phyloP scores from a whole-genome alignment of 2,113 vertebrate genomes.

The Enhydra lutris region DNA sequence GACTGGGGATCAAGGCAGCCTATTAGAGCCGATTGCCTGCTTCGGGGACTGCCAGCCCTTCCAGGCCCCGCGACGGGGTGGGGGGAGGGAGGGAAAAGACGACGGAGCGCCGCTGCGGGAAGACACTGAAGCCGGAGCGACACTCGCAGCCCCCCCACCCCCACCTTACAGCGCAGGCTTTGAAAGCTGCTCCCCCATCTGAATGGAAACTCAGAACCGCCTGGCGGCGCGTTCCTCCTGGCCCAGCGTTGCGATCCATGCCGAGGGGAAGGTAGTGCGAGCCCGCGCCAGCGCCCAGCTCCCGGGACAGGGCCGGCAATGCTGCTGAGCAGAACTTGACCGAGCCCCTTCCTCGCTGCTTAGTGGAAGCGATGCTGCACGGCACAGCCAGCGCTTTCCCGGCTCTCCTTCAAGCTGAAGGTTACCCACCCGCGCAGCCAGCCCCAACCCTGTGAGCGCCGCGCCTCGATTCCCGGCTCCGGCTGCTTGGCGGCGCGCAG shows the following conservation, averaged over 20 bases:
- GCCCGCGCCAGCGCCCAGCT: conserved; percentile 78
- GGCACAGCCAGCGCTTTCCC: conserved; percentile 79
- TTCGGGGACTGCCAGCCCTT: conserved; percentile 36
- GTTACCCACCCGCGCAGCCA: conserved; percentile 79
- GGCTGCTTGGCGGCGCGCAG: conserved; percentile 48
- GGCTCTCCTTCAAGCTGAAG: conserved; percentile 81
- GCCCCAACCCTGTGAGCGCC: conserved; percentile 59
- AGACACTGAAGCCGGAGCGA: conserved; percentile 47
- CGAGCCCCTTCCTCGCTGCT: conserved; percentile 69
- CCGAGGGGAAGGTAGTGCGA: conserved; percentile 74
- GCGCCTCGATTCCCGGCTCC: conserved; percentile 27
- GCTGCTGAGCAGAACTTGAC: conserved; percentile 84
- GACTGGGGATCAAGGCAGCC: conserved; percentile 56
- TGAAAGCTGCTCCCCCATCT: conserved; percentile 75
- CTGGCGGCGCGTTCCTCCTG: conserved; percentile 82
- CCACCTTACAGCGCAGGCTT: conserved; percentile 63
- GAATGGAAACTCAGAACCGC: conserved; percentile 86
- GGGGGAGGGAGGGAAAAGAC: conserved; percentile 39
- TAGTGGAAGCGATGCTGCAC: conserved; percentile 87
- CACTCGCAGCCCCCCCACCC: neutral
- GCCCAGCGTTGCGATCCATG: conserved; percentile 78
- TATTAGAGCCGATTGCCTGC: conserved; percentile 51
- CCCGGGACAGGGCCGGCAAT: conserved; percentile 79
- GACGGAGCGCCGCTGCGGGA: conserved; percentile 26
- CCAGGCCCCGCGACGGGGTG: conserved; percentile 35